Conservation (phyloP, 2,888 invertebrate species). For the Lepidocyrtoides sp. region DNA sequence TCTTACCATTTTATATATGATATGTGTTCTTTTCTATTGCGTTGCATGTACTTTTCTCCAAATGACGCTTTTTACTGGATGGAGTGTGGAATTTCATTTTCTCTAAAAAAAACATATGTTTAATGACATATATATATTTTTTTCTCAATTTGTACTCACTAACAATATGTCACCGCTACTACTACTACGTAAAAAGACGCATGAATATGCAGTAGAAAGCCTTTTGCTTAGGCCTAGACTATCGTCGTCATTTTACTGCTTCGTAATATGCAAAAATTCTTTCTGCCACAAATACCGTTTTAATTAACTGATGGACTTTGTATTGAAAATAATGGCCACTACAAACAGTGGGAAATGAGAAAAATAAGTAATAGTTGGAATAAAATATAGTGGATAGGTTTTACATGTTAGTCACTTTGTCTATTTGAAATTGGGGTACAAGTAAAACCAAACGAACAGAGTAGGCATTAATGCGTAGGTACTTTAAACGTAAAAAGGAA, state of each 20-base stretch:
- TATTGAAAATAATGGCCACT: not conserved
- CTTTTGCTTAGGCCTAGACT: not conserved
- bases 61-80: slow-evolving; percentile 3
- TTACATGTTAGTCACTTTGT: too few relatives aligned
- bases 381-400: too few relatives aligned
- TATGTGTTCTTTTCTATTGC: not conserved
- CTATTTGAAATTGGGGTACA: not conserved
- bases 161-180: too few relatives aligned
- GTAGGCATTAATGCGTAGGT: not conserved
- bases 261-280: not conserved
- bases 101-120: not conserved
- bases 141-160: not conserved
- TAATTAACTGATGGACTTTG: slow-evolving; percentile 15
- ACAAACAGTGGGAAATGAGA: not conserved
- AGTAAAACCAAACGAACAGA: not conserved
- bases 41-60: not conserved
- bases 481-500: too few relatives aligned
- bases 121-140: slow-evolving; percentile 2
- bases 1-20: slow-evolving; percentile 18
- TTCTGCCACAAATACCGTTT: not conserved
- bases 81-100: not conserved
- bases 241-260: not conserved
- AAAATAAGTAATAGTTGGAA: too few relatives aligned
- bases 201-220: not conserved
- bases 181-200: too few relatives aligned